phyloP scores from a whole-genome alignment of 2,113 vertebrate genomes.

The Butorides virescens region DNA sequence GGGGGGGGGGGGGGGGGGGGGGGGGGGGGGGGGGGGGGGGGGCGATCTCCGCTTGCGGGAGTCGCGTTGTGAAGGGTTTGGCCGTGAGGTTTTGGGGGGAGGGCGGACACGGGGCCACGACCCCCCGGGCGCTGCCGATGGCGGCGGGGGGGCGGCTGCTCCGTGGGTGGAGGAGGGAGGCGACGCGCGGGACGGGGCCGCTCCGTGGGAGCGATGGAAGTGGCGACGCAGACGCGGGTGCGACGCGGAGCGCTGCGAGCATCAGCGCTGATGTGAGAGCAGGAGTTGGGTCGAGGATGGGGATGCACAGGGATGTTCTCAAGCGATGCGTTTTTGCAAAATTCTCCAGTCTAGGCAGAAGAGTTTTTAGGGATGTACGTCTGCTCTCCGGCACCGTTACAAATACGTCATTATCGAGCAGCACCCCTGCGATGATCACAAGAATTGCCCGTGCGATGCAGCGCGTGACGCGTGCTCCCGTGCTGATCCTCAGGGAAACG shows the following conservation, averaged over 20 bases:
- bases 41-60: background rate
- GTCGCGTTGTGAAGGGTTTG: background rate
- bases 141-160: too few relatives aligned
- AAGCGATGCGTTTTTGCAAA: background rate
- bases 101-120: background rate
- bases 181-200: rapidly evolving
- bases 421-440: background rate
- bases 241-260: background rate
- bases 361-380: background rate
- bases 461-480: background rate
- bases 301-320: background rate
- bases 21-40: too few relatives aligned
- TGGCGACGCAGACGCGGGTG: rapidly evolving
- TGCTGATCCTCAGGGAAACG: background rate
- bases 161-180: background rate
- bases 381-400: background rate
- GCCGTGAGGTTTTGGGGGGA: background rate
- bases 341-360: background rate
- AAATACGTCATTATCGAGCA: background rate
- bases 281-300: background rate
- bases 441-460: background rate
- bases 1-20: too few relatives aligned
- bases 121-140: background rate
- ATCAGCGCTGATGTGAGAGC: background rate
- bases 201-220: background rate